Evolutionary conservation across 2,113 vertebrate genomes (phyloP), one percentile per base, ranked within the genome.

Genomic region (Megaleporinus macrocephalus): DNA sequence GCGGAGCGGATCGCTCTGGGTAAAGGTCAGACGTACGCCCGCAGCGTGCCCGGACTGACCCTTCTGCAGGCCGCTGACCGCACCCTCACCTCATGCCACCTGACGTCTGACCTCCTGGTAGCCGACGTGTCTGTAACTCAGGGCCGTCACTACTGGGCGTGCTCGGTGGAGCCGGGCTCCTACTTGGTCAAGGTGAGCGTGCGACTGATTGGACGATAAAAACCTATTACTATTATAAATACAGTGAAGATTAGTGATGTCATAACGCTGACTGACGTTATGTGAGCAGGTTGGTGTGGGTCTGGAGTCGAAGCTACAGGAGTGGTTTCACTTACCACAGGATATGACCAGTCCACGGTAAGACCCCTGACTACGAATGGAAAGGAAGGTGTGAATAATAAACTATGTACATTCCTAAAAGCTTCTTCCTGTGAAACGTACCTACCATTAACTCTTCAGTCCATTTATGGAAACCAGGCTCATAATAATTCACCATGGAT

Each of bases 141-240:
- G 81, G 98, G 98, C 80, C 94, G 95, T 86, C 98, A 96, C 92
- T 99, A 99, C 93, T 99, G 98, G 98, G 97, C 96, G 33, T 99
- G 97, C 83, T 96, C 96, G 0, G 97, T 99, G 84, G 97, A 99
- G 83, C 97, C 97, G 22, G 96, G 96, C 24, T 98, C 97, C 79
- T 99, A 98, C 89, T 91, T 99, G 92, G 97, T 98, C 24, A 98
- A 98, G 92, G 94, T 94, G 73, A 85, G 59, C 33, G 30, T 20
- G 24, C 18, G 20, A 20, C 53, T n/a, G n/a, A n/a, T n/a, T n/a
- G n/a, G n/a, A n/a, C n/a, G n/a, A n/a, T n/a, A n/a, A n/a, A 51
- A 51, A 51, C n/a, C n/a, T n/a, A 26, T 36, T 63, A 30, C 10
- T 22, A 27, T 16, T 62, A n/a, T 9, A n/a, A 14, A 13, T 27